Evolutionary conservation across 2,888 invertebrate genomes (phyloP).

Genomic region (Xanthorhoe spadicearia): DNA sequence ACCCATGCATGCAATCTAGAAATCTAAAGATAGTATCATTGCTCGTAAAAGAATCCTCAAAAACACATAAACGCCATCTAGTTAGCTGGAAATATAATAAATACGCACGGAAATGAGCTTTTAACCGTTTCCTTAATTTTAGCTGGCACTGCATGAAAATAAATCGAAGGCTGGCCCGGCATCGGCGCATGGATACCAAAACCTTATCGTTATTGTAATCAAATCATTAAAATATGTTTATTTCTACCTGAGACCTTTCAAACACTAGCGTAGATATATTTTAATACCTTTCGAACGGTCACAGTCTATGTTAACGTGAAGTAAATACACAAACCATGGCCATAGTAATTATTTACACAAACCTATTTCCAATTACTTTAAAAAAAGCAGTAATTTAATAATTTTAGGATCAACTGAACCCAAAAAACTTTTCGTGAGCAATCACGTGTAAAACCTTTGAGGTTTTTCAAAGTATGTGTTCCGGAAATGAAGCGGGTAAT

Average conservation of each 20-base stretch:
- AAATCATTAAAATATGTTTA: not conserved
- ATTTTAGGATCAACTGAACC: slow-evolving; percentile 47
- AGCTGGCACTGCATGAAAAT: not conserved
- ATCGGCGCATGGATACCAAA: not conserved
- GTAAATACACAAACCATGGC: not conserved
- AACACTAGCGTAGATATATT: not conserved
- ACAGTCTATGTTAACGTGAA: not conserved
- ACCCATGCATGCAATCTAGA: slow-evolving; percentile 51
- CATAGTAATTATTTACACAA: slow-evolving; percentile 2
- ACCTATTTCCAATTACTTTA: slow-evolving; percentile 7
- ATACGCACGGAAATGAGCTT: slow-evolving; percentile 40
- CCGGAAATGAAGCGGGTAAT: slow-evolving; percentile 73
- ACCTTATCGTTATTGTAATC: not conserved
- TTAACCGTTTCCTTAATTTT: slow-evolving; percentile 22
- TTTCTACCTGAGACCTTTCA: not conserved
- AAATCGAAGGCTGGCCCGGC: not conserved
- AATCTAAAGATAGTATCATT: slow-evolving; percentile 51
- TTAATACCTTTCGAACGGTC: not conserved
- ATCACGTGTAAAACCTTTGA: slow-evolving; percentile 70
- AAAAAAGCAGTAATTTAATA: slow-evolving; percentile 40
- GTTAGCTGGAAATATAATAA: slow-evolving; percentile 38
- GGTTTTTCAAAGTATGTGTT: slow-evolving; percentile 63
- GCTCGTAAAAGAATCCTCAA: slow-evolving; percentile 55
- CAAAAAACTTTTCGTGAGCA: slow-evolving; percentile 58
- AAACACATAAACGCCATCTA: slow-evolving; percentile 32